Conservation (phyloP, 2,113 vertebrate species). For the Cricetomys ansorgei region DNA sequence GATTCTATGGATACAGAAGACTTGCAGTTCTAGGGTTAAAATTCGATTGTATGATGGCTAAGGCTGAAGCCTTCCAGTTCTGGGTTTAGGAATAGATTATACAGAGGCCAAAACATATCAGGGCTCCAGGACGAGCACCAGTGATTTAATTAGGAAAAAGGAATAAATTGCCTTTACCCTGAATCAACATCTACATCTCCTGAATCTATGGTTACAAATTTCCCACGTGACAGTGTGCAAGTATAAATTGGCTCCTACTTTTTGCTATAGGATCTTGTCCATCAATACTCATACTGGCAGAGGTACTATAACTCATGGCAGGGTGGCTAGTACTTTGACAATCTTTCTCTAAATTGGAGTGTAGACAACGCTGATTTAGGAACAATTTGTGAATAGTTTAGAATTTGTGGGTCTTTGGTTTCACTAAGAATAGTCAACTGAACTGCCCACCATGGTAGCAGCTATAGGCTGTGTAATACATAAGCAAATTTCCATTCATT, state of each 20-base stretch:
- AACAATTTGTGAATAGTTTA: not conserved
- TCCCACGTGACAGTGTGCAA: not conserved
- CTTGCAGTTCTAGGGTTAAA: too few relatives aligned
- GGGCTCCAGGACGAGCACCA: too few relatives aligned
- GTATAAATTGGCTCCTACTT: not conserved
- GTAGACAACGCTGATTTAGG: not conserved
- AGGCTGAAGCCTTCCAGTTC: too few relatives aligned
- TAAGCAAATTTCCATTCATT: not conserved
- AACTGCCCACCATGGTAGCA: not conserved
- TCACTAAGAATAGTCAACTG: not conserved
- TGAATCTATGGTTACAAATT: too few relatives aligned
- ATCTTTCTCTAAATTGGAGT: not conserved
- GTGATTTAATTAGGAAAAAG: too few relatives aligned
- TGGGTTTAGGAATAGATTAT: too few relatives aligned
- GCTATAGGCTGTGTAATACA: fast-evolving
- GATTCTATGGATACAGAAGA: too few relatives aligned
- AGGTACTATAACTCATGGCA: not conserved
- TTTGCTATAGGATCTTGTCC: not conserved
- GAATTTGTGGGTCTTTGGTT: not conserved
- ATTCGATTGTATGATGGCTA: too few relatives aligned
- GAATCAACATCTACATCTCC: too few relatives aligned
- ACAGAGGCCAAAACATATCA: too few relatives aligned
- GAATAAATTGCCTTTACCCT: too few relatives aligned
- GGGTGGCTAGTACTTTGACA: not conserved
- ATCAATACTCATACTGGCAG: not conserved